Base-by-base conservation (phyloP, 30 jellyfish, hydroid and myxozoan species). In the Pelagia noctiluca region DNA sequence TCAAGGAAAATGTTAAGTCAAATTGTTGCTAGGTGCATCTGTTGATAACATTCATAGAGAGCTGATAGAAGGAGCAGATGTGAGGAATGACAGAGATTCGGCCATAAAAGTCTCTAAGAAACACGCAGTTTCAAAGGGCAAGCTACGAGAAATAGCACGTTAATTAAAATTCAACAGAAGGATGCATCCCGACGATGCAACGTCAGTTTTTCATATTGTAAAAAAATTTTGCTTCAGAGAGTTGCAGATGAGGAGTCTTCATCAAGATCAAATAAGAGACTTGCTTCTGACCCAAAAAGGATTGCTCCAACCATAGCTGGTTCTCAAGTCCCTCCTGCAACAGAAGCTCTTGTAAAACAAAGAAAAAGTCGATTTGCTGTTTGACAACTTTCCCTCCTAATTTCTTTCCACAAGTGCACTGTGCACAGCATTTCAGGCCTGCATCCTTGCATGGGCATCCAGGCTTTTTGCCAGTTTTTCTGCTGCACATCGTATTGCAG, bases 51-150 rank as follows among this genome's bases (percentile, higher is more conserved):
- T 82, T 21, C 53, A 82, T 48, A 82, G 68, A 71, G 92, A 82
- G 25, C 82, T 82, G 22, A 46, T 37, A 36, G 73, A 82, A 12
- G 71, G 73, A 10, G 92, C 52, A n/a, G 73, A 82, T 70, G 50
- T 82, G 28, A 50, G 90, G 42, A 87, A 82, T 31, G 60, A 70
- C 83, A 35, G 92, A 24, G 92, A 82, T 38, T 88, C 77, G 49
- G 25, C 68, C 73, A 31, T 66, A 82, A n/a, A 66, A 62, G 7
- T 31, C 52, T 34, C 49, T 72, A 26, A 42, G 16, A 42, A 42
- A 16, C 57, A 42, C 16, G 57, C 57, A 5, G 57, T 42, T 5
- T 5, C 57, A 16, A 42, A 42, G 13, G 89, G 2, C 29, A 83
- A 38, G 33, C 61, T 31, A 42, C 57, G 57, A 42, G 57, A 42